Evolutionary conservation across 2,888 invertebrate genomes (phyloP), one percentile per base, ranked within the genome.

Genomic region (Pardosa pseudoannulata): DNA sequence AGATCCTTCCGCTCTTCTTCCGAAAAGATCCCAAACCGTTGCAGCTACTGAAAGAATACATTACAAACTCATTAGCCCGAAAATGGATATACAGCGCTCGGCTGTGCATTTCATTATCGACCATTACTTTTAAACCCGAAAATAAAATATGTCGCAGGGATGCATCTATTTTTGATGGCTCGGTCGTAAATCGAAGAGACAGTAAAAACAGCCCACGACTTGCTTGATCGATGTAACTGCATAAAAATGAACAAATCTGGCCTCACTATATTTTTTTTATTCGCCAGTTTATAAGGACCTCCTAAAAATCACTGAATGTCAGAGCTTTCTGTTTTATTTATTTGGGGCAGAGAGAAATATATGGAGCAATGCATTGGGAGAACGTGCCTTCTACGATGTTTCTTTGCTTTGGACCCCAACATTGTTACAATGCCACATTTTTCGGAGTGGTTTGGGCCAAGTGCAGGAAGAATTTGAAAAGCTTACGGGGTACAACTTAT

Each of bases 231-330:
- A 56, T 56, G 23, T 23, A 19, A 23, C 56, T 56, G 23, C 56
- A 56, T 56, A 56, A 56, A 56, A 56, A 56, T 56, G 56, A 56
- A 23, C 23, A 56, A 56, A 56, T 23, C 23, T 23, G 2, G 13
- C 56, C 16, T n/a, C n/a, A n/a, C n/a, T n/a, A n/a, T n/a, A n/a
- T n/a, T n/a, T n/a, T n/a, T 56, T 56, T 31, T 71, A 71, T 65
- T 41, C 76, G 41, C 62, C 36, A 67, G 32, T 80, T 80, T 80
- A 74, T 80, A 73, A 56, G 31, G 80, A 65, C 23, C 36, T 56
- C 65, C 72, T n/a, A n/a, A 85, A 83, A 83, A 85, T 67, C 68
- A 78, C 56, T 56, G 78, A 73, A 85, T 85, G 83, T 85, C 83
- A 85, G 39, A 78, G 65, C 72, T 78, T 82, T 83, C 72, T 70